phyloP scores from a whole-genome alignment of 2,888 invertebrate genomes.

The Melieria omissa region DNA sequence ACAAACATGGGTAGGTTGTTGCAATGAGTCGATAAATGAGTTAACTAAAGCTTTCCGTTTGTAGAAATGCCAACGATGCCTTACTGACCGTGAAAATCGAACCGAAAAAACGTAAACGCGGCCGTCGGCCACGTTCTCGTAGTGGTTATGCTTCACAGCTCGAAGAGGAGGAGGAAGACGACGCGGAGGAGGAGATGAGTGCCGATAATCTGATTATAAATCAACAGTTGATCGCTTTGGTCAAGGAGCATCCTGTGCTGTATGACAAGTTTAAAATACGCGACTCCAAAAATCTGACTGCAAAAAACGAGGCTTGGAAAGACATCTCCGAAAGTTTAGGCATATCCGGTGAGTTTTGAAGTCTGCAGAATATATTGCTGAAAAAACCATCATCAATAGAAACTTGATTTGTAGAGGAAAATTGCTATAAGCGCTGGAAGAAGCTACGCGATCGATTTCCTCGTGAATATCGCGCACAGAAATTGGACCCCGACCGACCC shows the following conservation, averaged over 20 bases:
- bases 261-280: conserved; percentile 58
- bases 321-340: conserved; percentile 53
- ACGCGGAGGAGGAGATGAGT: conserved; percentile 43
- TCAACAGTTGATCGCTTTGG: conserved; percentile 56
- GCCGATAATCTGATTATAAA: conserved; percentile 50
- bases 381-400: background rate
- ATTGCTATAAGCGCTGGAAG: conserved; percentile 60
- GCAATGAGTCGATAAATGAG: background rate
- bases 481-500: conserved; percentile 49
- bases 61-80: conserved; percentile 37
- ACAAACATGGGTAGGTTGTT: conserved; percentile 53
- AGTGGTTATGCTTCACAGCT: conserved; percentile 15
- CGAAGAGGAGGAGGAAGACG: conserved; percentile 35
- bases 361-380: background rate
- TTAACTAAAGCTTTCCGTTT: background rate
- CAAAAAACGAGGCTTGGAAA: conserved; percentile 59
- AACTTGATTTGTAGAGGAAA: conserved; percentile 49
- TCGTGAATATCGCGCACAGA: conserved; percentile 56
- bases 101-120: conserved; percentile 47
- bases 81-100: conserved; percentile 53
- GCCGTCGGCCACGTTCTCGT: conserved; percentile 4
- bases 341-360: conserved; percentile 51
- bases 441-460: conserved; percentile 59
- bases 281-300: conserved; percentile 58
- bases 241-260: conserved; percentile 56